phyloP scores from a whole-genome alignment of 1,140 invertebrate genomes.

The Dinoponera quadriceps region DNA sequence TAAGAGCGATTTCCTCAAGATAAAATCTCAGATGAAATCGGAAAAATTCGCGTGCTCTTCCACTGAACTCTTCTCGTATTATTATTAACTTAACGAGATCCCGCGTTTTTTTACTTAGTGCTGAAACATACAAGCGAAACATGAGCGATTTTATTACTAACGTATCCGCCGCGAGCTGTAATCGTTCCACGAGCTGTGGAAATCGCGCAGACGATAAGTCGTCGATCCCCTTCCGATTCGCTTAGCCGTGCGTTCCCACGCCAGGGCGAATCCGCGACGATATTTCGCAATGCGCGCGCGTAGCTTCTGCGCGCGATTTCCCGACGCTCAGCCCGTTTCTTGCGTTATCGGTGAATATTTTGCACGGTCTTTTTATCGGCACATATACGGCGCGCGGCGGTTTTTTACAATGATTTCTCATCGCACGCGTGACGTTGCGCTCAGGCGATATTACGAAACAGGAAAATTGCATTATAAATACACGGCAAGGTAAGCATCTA shows the following conservation, averaged over 20 bases:
- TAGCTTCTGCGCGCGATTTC: not conserved
- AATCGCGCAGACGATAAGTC: not conserved
- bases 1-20: not conserved
- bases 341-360: not conserved
- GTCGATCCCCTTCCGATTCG: not conserved
- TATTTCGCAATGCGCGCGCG: not conserved
- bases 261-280: not conserved
- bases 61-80: too few species aligned
- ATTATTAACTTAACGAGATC: too few species aligned
- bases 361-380: not conserved
- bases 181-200: not conserved
- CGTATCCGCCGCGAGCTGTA: not conserved
- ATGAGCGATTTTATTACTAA: not conserved
- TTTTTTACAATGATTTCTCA: conserved; percentile 9
- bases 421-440: not conserved
- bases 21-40: not conserved
- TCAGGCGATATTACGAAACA: conserved; percentile 35
- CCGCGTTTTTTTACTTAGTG: too few species aligned
- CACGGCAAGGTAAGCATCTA: not conserved
- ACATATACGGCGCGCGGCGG: not conserved
- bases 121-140: too few species aligned
- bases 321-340: not conserved
- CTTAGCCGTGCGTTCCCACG: not conserved
- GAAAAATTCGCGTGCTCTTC: not conserved
- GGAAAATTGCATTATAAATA: conserved; percentile 40